Base-by-base conservation (phyloP, 1,140 invertebrate species). In the Nephila pilipes region DNA sequence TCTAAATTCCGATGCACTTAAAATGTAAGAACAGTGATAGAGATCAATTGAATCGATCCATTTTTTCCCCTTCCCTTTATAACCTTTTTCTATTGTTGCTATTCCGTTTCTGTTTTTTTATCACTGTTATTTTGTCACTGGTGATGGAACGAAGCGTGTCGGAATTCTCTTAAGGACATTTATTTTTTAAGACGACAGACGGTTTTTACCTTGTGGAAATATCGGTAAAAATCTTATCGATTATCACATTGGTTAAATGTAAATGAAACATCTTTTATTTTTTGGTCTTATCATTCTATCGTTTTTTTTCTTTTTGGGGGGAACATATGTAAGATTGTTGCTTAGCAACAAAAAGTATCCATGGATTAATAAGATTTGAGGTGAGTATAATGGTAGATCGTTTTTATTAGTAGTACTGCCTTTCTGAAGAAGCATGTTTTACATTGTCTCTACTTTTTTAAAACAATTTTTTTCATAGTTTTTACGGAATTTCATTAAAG, bases 161-260 rank as follows among this genome's bases (percentile, higher is more conserved):
- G 16, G 69, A 18, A 75, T 75, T 75, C 69, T 36, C 29, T 75
- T 75, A 32, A 75, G 18, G 14, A 29, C 69, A 16, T 36, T 75
- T 75, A 75, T 75, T 75, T 75, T 75, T 32, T 75, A 36, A 75
- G 69, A 20, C 69, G 69, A 29, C 29, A 75, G 29, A 75, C 69
- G 25, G 69, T 75, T 75, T 69, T 32, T 75, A 36, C 69, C 46
- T 5, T 55, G 46, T 81, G 38, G 80, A 81, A 54, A 81, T 81
- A 81, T 81, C 80, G 80, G 38, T 55, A 25, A 55, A 81, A 29
- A 81, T 81, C 25, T 14, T 81, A 81, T 81, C 38, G 80, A 81
- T 81, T 81, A 54, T 54, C 22, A 55, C 46, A 81, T 81, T 38
- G 80, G 80, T 81, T 81, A 81, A 81, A 81, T 81, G 80, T 22